Evolutionary conservation across 2,113 vertebrate genomes (phyloP).

Genomic region (Diglossa brunneiventris): DNA sequence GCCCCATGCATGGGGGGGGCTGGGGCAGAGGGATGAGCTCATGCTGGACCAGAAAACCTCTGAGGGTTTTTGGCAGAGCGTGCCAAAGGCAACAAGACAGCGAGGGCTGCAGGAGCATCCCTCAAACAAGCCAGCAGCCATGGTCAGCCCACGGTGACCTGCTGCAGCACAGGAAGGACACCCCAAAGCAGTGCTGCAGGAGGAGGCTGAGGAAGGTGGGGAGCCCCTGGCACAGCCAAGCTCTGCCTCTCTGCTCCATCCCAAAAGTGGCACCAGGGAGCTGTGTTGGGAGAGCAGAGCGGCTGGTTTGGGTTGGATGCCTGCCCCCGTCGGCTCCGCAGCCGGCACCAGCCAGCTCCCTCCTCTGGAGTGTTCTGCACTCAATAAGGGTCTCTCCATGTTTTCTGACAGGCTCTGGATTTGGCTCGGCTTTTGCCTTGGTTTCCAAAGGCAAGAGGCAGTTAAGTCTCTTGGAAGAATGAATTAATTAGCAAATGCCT

Average conservation of each 20-base stretch:
- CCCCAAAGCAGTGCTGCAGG: not conserved
- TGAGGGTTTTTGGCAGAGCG: fast-evolving
- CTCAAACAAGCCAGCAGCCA: not conserved
- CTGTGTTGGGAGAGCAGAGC: fast-evolving
- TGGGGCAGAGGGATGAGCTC: not conserved
- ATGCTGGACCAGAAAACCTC: not conserved
- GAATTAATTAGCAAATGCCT: slow-evolving; percentile 62
- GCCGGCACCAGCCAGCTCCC: not conserved
- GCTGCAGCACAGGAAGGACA: not conserved
- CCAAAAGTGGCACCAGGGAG: not conserved
- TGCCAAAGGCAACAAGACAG: not conserved
- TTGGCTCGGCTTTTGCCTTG: slow-evolving; percentile 22
- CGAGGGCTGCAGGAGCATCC: not conserved
- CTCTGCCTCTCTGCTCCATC: not conserved
- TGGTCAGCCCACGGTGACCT: not conserved
- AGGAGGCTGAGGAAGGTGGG: not conserved
- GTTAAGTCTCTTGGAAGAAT: slow-evolving; percentile 56
- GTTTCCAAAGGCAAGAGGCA: slow-evolving; percentile 55
- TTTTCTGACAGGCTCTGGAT: slow-evolving; percentile 22
- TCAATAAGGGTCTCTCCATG: not conserved
- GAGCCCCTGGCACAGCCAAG: not conserved
- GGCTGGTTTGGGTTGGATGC: not conserved
- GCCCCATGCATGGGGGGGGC: fast-evolving
- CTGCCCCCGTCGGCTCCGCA: fast-evolving
- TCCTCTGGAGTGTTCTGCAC: not conserved